Evolutionary conservation across 2,113 vertebrate species (phyloP), one percentile per base, ranked within the genome.

Genomic region (Argyrosomus japonicus): DNA sequence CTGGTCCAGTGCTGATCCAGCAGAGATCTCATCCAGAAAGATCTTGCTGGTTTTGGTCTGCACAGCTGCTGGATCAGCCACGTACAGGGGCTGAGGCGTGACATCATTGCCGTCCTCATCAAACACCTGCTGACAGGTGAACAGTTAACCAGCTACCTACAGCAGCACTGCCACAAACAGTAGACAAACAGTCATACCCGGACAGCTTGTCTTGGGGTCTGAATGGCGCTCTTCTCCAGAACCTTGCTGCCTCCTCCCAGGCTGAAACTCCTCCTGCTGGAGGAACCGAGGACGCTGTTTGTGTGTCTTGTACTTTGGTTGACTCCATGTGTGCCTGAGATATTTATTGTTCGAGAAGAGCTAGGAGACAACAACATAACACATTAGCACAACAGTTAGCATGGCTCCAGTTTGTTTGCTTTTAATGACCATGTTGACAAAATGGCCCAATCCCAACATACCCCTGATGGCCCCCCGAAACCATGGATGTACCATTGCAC

Each of bases 21-120:
- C 87, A 9, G 88, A 95, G 25, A 87, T 62, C 15, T 96, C 95
- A 15, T 93, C 94, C 13, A 93, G 68, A 18, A 95, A 91, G 47
- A 96, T 71, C 86, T 95, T 95, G 79, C 36, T 94, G 73, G 87
- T 92, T 87, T 91, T 96, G 27, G 29, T 2, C 7, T 32, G 82
- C 7, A 48, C 18, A 21, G 91, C 4, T 2, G 69, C 86, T n/a
- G 93, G 88, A 21, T 97, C 95, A 10, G 90, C 75, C 18, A 51
- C 92, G 85, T 93, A 95, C 62, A 99, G 95, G 0, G 96, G 94
- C n/a, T 6, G 93, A 1, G 98, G 98, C 1, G 98, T 97, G 72
- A 98, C 96, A 11, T 98, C 96, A 81, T 93, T 95, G 47, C 95
- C 96, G 6, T 92, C 77, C 0, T 92, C 90, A 91, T 98, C 97